phyloP scores from a whole-genome alignment of 53 echinoderm and acorn worm species.

The Antedon mediterranea region DNA sequence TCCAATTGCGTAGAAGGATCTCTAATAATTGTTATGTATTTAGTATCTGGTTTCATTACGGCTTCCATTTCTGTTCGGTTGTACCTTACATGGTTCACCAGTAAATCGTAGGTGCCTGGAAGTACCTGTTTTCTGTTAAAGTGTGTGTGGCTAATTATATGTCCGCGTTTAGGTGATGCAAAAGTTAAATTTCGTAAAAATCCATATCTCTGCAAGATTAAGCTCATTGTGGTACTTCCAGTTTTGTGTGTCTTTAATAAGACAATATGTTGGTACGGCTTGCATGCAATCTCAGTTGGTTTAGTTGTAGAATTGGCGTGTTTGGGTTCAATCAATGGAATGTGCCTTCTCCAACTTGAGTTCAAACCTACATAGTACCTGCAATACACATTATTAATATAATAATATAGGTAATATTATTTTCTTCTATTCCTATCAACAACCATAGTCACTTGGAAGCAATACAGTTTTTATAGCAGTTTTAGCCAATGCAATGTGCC shows the following conservation, averaged over 20 bases:
- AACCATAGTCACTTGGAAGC: too few relatives aligned
- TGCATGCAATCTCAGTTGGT: too few relatives aligned
- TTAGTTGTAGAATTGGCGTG: too few relatives aligned
- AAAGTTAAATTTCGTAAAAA: neutral
- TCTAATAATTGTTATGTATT: constrained; percentile 35
- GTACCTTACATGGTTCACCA: constrained; percentile 37
- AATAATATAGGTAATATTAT: too few relatives aligned
- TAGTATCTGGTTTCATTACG: constrained; percentile 12
- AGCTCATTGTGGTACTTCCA: neutral
- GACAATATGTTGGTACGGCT: neutral
- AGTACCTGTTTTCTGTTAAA: neutral
- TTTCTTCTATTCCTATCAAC: too few relatives aligned
- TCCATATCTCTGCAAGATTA: neutral
- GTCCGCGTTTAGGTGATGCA: neutral
- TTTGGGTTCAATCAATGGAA: too few relatives aligned
- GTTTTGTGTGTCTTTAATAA: neutral
- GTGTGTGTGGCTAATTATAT: neutral
- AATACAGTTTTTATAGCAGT: too few relatives aligned
- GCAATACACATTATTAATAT: too few relatives aligned
- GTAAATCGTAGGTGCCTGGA: constrained; percentile 3
- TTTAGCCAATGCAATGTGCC: too few relatives aligned
- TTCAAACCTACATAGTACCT: too few relatives aligned
- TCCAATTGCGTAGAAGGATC: constrained; percentile 31
- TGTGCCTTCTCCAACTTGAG: too few relatives aligned
- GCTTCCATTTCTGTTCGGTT: constrained; percentile 13